A percentile compares a stretch with the other conserved stretches of the same genome.
phyloP scores from a whole-genome alignment of 2,797 vertebrate species.

The Acrossocheilus fasciatus region DNA sequence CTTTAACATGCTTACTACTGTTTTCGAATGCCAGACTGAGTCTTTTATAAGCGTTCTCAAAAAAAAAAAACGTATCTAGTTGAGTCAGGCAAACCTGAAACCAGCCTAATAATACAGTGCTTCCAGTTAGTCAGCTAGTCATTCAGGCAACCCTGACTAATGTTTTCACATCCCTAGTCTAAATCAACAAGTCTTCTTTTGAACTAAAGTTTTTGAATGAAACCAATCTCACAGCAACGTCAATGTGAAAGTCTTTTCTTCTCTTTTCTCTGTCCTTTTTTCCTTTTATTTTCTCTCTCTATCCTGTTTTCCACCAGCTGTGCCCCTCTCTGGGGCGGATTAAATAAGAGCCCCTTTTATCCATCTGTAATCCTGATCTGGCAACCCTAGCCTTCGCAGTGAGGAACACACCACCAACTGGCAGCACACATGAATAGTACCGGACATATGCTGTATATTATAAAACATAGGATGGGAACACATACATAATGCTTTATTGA shows the following conservation, averaged over 20 bases:
- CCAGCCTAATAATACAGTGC: slow-evolving; percentile 1
- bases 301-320: slow-evolving; percentile 52
- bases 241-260: background rate
- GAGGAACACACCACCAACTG: slow-evolving; percentile 38
- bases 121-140: background rate
- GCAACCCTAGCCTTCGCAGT: slow-evolving; percentile 29
- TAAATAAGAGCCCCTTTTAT: slow-evolving; percentile 75
- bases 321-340: slow-evolving; percentile 65
- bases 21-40: background rate
- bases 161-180: background rate
- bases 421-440: slow-evolving; percentile 8
- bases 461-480: background rate
- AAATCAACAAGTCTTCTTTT: background rate
- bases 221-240: background rate
- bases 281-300: slow-evolving; percentile 13
- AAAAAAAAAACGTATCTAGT: background rate
- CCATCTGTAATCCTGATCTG: slow-evolving; percentile 69
- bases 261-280: background rate
- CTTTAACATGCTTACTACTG: background rate
- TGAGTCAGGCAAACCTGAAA: background rate
- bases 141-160: background rate
- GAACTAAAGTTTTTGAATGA: background rate
- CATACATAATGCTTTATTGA: background rate
- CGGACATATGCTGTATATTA: slow-evolving; percentile 2
- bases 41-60: background rate